phyloP scores from a whole-genome alignment of 2,888 invertebrate genomes.

The Adelphocoris suturalis region DNA sequence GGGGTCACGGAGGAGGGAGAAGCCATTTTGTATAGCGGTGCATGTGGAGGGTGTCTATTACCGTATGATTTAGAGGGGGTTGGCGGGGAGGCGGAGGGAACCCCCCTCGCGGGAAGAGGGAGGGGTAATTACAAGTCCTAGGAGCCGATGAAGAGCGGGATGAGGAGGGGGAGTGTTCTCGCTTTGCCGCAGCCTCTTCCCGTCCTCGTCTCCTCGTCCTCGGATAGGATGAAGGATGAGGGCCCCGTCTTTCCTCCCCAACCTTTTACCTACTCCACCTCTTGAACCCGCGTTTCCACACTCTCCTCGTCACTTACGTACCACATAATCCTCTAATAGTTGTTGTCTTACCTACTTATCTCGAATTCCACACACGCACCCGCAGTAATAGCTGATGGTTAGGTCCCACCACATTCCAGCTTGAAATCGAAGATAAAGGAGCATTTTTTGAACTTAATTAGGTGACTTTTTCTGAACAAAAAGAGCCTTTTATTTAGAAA shows the following conservation, averaged over 20 bases:
- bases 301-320: background rate
- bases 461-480: no score
- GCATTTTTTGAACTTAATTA: no score
- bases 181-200: constrained; percentile 4
- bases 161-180: background rate
- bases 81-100: background rate
- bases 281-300: constrained; percentile 17
- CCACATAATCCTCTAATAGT: constrained; percentile 15
- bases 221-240: background rate
- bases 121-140: constrained; percentile 60
- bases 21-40: constrained; percentile 68
- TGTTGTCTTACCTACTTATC: background rate
- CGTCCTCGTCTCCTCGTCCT: background rate
- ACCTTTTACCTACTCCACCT: constrained; percentile 1
- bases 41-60: constrained; percentile 64
- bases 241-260: background rate
- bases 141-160: constrained; percentile 1
- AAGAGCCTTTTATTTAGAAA: no score
- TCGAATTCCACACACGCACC: background rate
- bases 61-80: constrained; percentile 63
- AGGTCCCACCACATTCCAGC: background rate
- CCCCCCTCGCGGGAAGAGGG: background rate
- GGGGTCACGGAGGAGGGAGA: constrained; percentile 39
- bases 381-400: background rate
- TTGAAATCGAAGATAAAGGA: background rate